Conservation (phyloP, 2,113 vertebrate genomes). For the Ivindomyrus marchei region DNA sequence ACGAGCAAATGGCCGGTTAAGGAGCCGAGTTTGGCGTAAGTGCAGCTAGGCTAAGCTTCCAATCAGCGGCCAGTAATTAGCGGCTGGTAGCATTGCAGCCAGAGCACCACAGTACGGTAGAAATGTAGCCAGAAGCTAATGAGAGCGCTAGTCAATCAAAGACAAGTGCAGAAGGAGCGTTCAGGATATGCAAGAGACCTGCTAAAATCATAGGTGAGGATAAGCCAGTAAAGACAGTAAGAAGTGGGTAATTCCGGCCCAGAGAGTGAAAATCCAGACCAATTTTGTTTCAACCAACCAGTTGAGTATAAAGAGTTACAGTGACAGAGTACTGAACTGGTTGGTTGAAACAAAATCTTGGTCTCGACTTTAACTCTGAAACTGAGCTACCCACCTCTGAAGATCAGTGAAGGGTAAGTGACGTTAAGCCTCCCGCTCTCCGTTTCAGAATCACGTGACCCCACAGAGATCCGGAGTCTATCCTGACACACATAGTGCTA, state of each 20-base stretch:
- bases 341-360: neutral
- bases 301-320: neutral
- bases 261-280: neutral
- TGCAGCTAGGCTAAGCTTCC: neutral
- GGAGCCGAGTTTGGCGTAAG: neutral
- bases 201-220: neutral
- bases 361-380: neutral
- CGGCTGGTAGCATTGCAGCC: neutral
- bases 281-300: neutral
- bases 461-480: neutral
- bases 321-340: neutral
- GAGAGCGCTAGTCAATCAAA: neutral
- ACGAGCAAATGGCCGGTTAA: neutral
- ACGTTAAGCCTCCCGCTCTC: no score
- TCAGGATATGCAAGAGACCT: neutral
- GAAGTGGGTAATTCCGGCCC: neutral
- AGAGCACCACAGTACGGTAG: neutral
- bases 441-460: no score
- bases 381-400: neutral
- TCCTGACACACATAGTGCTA: neutral
- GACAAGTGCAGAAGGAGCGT: neutral
- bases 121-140: neutral
- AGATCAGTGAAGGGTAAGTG: neutral
- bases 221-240: neutral
- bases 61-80: neutral